These are phyloP conservation scores for Antechinus flavipes DNA, from an alignment of 2,113 vertebrate species.

Conservation along the genomic window DNA sequence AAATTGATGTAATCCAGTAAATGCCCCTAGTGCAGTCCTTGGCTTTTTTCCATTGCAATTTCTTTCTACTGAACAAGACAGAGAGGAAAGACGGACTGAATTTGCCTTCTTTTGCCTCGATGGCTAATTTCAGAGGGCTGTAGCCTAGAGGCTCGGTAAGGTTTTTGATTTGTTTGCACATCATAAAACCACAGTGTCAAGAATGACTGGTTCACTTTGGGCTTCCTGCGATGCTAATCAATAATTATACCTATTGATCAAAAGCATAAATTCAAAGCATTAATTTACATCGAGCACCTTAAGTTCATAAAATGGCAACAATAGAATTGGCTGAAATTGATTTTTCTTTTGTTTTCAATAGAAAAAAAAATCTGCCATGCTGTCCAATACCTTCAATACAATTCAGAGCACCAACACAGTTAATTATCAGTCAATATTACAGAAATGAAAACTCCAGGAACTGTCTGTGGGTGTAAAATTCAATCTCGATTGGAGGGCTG, in stretches of 20 bases:
- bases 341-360: slow-evolving; percentile 81
- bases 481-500: slow-evolving; percentile 12
- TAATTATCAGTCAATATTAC: slow-evolving; percentile 78
- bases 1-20: background rate
- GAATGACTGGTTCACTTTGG: slow-evolving; percentile 77
- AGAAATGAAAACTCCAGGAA: slow-evolving; percentile 63
- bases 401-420: slow-evolving; percentile 59
- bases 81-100: slow-evolving; percentile 13
- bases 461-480: slow-evolving; percentile 57
- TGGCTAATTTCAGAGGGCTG: slow-evolving; percentile 22
- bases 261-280: slow-evolving; percentile 83
- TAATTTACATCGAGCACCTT: slow-evolving; percentile 83
- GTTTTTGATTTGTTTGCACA: slow-evolving; percentile 65
- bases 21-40: background rate
- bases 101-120: slow-evolving; percentile 55
- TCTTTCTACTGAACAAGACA: slow-evolving; percentile 11
- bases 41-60: slow-evolving; percentile 42
- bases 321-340: slow-evolving; percentile 82
- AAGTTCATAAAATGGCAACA: slow-evolving; percentile 83
- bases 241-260: slow-evolving; percentile 84
- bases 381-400: background rate
- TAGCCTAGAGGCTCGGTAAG: slow-evolving; percentile 50
- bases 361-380: slow-evolving; percentile 76
- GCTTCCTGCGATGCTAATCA: slow-evolving; percentile 79
- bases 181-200: slow-evolving; percentile 68